Percentiles rank a stretch among this genome's conserved stretches.
Evolutionary conservation across 1,140 invertebrate genomes (phyloP).

Genomic region (Popillia japonica): DNA sequence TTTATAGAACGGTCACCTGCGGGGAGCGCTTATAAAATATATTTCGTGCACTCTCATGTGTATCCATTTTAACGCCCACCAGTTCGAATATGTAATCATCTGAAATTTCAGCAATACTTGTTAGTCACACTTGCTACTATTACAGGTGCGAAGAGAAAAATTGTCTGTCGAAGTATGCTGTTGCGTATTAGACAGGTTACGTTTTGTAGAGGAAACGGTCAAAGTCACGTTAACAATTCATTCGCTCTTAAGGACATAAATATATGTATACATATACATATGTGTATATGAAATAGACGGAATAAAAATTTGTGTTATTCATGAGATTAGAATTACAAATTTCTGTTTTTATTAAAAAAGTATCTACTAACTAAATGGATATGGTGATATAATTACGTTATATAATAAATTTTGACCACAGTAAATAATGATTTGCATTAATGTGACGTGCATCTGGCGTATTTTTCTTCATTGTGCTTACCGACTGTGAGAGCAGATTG

Average conservation of each 20-base stretch:
- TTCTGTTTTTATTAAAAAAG: no score
- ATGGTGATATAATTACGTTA: no score
- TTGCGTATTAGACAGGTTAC: background rate
- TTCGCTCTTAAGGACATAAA: background rate
- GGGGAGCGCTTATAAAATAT: slow-evolving; percentile 1
- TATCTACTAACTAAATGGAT: no score
- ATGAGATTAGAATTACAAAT: no score
- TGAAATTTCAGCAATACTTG: slow-evolving; percentile 1
- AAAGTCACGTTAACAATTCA: background rate
- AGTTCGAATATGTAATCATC: background rate
- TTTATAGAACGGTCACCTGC: slow-evolving; percentile 13
- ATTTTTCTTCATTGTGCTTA: no score
- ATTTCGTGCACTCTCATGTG: background rate
- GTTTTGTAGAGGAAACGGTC: slow-evolving; percentile 1
- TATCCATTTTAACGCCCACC: background rate
- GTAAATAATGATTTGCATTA: no score
- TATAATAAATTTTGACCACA: no score
- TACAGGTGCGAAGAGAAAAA: background rate
- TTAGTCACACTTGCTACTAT: slow-evolving; percentile 2
- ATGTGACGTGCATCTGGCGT: no score
- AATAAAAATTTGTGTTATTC: no score
- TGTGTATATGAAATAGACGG: no score
- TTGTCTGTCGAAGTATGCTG: background rate
- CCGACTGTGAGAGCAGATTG: no score
- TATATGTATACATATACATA: no score